Evolutionary conservation across 2,113 vertebrate species (phyloP).

Genomic region (Hylia prasina): DNA sequence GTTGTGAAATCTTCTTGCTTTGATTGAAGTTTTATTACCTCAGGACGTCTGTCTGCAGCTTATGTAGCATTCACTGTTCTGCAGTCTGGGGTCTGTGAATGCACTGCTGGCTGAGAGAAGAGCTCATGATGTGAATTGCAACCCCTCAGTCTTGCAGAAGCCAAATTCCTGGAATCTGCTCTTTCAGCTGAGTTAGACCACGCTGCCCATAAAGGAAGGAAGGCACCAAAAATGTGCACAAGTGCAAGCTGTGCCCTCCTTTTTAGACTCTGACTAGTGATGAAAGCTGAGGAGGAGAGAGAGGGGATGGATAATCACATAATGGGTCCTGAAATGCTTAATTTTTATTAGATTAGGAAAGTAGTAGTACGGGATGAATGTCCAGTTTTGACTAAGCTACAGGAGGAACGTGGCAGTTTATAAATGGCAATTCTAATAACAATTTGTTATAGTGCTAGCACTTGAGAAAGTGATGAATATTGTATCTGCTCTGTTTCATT

Average conservation of each 20-base stretch:
- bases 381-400: not conserved
- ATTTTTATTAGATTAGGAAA: slow-evolving; percentile 11
- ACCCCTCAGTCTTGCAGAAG: not conserved
- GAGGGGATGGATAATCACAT: not conserved
- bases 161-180: not conserved
- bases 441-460: not conserved
- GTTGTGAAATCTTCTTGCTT: slow-evolving; percentile 55
- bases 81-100: slow-evolving; percentile 23
- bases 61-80: slow-evolving; percentile 39
- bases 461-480: not conserved
- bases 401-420: not conserved
- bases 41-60: not conserved
- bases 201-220: not conserved
- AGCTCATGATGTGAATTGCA: not conserved
- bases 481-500: not conserved
- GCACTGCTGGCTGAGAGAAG: not conserved
- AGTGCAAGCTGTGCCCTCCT: not conserved
- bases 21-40: slow-evolving; percentile 58
- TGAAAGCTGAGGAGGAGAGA: not conserved
- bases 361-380: not conserved
- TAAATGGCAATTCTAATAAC: not conserved
- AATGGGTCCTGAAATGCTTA: not conserved
- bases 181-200: not conserved
- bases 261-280: not conserved
- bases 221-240: not conserved